phyloP scores from a whole-genome alignment of 2,113 vertebrate species.

The Asarcornis scutulata region DNA sequence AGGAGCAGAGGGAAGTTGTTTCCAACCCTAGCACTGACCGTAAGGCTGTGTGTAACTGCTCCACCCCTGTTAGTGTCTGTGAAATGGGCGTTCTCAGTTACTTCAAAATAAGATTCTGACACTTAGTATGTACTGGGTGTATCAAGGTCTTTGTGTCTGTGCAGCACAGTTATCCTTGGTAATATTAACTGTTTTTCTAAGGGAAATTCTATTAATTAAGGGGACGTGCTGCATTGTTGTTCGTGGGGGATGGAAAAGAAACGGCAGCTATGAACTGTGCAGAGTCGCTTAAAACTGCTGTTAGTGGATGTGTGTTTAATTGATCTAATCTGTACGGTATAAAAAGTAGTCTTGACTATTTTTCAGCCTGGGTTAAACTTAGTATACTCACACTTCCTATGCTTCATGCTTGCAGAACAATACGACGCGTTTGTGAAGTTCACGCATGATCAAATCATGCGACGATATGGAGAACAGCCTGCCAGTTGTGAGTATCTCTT shows the following conservation, averaged over 20 bases:
- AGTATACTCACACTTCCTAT: neutral
- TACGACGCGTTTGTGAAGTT: conserved; percentile 99
- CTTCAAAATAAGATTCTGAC: neutral
- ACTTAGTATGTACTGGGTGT: neutral
- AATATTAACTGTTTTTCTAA: neutral
- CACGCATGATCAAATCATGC: conserved; percentile 98
- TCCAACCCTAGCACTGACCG: neutral
- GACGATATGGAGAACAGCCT: conserved; percentile 98
- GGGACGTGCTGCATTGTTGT: neutral
- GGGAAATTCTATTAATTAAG: neutral
- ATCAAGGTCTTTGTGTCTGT: neutral
- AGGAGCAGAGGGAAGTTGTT: neutral
- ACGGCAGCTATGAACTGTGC: neutral
- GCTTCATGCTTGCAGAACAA: conserved; percentile 85
- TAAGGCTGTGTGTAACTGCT: neutral
- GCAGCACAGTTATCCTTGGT: neutral
- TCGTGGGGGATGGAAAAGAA: neutral
- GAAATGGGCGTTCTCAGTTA: neutral
- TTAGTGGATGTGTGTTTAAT: neutral
- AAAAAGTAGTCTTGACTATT: neutral
- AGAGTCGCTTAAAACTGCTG: neutral
- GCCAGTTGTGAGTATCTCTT: conserved; percentile 93
- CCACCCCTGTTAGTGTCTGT: neutral
- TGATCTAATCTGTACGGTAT: neutral
- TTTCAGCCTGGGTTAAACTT: neutral